Evolutionary conservation across 2,888 invertebrate species (phyloP), one percentile per base, ranked within the genome.

Genomic region (Ophion costatus): DNA sequence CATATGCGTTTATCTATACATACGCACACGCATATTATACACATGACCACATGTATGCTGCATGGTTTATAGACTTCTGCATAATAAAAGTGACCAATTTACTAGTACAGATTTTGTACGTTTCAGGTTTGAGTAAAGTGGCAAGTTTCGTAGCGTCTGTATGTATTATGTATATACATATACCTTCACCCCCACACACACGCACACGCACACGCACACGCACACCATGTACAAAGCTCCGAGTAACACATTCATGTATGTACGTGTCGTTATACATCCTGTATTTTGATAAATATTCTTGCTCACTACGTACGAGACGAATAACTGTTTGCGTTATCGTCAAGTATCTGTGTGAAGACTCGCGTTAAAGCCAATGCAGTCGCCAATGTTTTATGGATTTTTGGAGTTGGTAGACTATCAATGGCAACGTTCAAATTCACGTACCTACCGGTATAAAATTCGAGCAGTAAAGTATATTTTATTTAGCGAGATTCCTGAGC

Each of bases 31-130:
- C 22, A 29, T 38, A 57, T 45, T 11, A 20, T 17, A 17, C 11
- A n/a, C 20, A 11, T 11, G 45, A 24, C 24, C 24, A 33, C 7
- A 20, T 11, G 10, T 4, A 33, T 3, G 5, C 33, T 42, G 67
- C 56, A 51, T 61, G 45, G 42, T 61, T 78, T 78, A 78, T 70
- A 69, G 69, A 69, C 38, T 61, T 7, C 45, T 61, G 45, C 45
- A 61, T 61, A 56, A 59, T 61, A 51, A 51, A 78, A 61, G 29
- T 63, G 70, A 70, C 51, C 78, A 61, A 78, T 51, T 78, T 63
- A 70, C 29, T 10, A n/a, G 51, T 51, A 51, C 14, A 24, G 29
- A 69, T 20, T 69, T 51, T 22, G 7, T 1, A 42, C 22, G 4
- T 45, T 67, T 22, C 29, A 29, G 22, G 22, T 42, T 11, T 3